Base-by-base conservation (phyloP, 2,888 invertebrate genomes). In the Campaea margaritaria region DNA sequence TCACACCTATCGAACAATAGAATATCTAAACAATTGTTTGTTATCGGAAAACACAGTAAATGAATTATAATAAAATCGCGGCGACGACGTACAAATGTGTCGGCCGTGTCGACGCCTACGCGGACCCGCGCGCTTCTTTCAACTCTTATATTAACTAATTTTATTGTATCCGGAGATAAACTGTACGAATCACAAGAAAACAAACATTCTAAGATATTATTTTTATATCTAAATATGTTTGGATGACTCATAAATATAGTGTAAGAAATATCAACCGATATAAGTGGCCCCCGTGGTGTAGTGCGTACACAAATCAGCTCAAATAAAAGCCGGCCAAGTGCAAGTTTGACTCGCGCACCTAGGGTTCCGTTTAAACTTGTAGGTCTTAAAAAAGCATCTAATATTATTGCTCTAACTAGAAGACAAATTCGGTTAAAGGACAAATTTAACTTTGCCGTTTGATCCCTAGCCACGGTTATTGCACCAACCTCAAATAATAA, bases 1-100 rank as follows among this genome's bases (percentile, higher is more conserved):
- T 57, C 57, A 27, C 56, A 58, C 41, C 58, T 62, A 64, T 63
- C 50, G 62, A 67, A 74, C 76, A 73, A 72, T 74, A 72, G 69
- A 65, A 51, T 67, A 67, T 67, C 67, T 66, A 64, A 55, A 68
- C 68, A 76, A 78, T 77, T 70, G 70, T 72, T 63, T 72, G 77
- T 73, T 76, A 74, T 77, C 80, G 73, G 75, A 79, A 76, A 84
- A 86, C 88, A 87, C 77, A 84, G 83, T 87, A 89, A 90, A 86
- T 87, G 88, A 87, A 87, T 90, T 90, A 90, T 88, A 90, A 87
- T 88, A 90, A 89, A 87, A 85, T 81, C 78, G 82, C 77, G 78
- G 79, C 78, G 81, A 81, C 14, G n/a, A n/a, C 39, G 31, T 83
- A 91, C 90, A 90, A 91, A 91, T 90, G 87, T 85, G 86, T 83